Evolutionary conservation across 30 jellyfish, hydroid and myxozoan genomes (phyloP).

Genomic region (Hydra vulgaris): DNA sequence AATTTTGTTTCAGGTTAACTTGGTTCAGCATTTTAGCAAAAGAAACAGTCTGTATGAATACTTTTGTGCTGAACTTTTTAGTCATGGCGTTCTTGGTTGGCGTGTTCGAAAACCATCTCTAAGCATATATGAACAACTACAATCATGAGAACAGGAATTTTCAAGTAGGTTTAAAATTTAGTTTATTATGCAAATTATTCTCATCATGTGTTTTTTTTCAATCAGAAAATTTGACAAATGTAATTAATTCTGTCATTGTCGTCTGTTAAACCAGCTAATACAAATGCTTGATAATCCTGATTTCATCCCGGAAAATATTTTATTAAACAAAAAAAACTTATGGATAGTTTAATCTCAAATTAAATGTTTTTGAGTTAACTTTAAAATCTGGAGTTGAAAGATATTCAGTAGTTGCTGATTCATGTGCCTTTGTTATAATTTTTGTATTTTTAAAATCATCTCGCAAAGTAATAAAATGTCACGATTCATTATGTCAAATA

Average conservation of each 20-base stretch:
- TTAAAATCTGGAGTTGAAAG: not conserved
- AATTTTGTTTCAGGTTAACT: not conserved
- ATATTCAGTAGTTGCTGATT: constrained; percentile 4
- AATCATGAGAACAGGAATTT: not conserved
- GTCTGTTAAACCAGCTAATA: not conserved
- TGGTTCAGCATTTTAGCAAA: not conserved
- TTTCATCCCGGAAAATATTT: not conserved
- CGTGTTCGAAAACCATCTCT: not conserved
- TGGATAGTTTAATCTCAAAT: not conserved
- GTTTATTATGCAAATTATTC: too few relatives aligned
- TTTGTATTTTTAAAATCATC: not conserved
- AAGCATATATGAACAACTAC: not conserved
- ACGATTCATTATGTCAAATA: constrained; percentile 1
- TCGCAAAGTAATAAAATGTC: not conserved
- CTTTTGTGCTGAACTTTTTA: constrained; percentile 7
- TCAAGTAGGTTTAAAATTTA: not conserved
- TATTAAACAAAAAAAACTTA: not conserved
- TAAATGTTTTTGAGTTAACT: not conserved
- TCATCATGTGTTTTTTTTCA: not conserved
- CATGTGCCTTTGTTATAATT: not conserved
- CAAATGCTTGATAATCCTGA: not conserved
- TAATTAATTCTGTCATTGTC: not conserved
- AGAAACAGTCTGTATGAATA: not conserved
- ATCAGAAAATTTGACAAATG: not conserved
- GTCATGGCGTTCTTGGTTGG: constrained; percentile 6